Base-by-base conservation (phyloP, 2,113 vertebrate genomes). In the Felis chaus region DNA sequence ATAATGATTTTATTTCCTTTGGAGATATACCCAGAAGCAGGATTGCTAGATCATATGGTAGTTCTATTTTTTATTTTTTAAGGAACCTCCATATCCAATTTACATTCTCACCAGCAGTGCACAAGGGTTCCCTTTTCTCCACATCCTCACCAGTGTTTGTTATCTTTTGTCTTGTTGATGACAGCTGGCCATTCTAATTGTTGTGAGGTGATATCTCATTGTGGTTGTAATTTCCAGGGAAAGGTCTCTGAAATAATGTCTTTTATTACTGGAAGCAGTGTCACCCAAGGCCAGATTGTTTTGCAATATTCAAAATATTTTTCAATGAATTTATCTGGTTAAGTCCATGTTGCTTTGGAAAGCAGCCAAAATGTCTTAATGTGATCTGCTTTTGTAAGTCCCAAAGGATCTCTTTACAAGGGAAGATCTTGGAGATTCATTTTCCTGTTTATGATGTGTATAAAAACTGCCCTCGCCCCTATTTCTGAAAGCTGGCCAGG, bases 341-440 rank as follows among this genome's bases (percentile, higher is more conserved):
- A 98, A 97, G 97, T 97, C 93, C 97, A 83, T n/a, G 76, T 83
- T 97, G 93, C 79, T 96, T 95, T 98, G 98, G 98, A 98, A 91
- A 1, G 0, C 23, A 5, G 84, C 89, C 98, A 97, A 4, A 4
- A 31, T 98, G 92, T 98, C 98, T 97, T 98, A 97, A 84, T 83
- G 57, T 61, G 53, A 81, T 97, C 93, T 83, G 95, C 93, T 80
- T 98, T 98, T 98, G 93, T 98, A 97, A 97, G 87, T 96, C 97
- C 79, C 95, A 14, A 79, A 97, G 88, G 97, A 73, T 63, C 97
- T 97, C 85, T 96, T 96, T 61, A 65, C 63, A 94, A 91, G 41
- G 74, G 91, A 97, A 93, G 94, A 87, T 94, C 94, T 74, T 97
- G 95, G 96, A 97, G 96, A 98, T 94, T 95, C 57, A 96, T 93